Evolutionary conservation across 2,888 invertebrate genomes (phyloP).

Genomic region (Hartigia nigra): DNA sequence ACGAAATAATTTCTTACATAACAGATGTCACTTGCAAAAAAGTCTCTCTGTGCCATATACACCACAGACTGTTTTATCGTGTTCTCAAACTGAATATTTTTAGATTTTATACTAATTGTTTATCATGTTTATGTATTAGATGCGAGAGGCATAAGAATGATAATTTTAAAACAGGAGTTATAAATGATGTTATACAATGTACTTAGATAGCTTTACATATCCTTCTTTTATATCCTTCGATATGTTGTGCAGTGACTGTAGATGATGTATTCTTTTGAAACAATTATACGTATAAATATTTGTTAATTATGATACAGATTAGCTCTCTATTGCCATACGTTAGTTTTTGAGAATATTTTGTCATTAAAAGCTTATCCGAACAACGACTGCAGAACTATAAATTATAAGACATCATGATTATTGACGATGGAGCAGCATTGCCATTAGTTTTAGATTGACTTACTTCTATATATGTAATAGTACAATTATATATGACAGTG

Average conservation of each 20-base stretch:
- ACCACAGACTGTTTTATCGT: background rate
- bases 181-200: background rate
- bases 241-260: background rate
- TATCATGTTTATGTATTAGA: background rate
- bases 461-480: background rate
- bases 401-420: background rate
- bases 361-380: background rate
- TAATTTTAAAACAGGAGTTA: background rate
- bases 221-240: background rate
- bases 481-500: background rate
- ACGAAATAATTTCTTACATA: background rate
- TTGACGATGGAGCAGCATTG: background rate
- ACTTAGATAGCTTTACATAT: background rate
- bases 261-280: slow-evolving; percentile 2
- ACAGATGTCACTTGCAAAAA: background rate
- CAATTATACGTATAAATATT: slow-evolving; percentile 1
- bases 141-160: background rate
- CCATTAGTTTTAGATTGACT: background rate
- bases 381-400: background rate
- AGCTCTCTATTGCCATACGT: background rate
- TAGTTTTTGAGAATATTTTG: background rate
- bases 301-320: background rate
- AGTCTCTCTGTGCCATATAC: background rate
- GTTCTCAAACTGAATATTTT: background rate
- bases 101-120: background rate